Conservation (phyloP, 2,888 invertebrate genomes). For the Rhorus exstirpatorius region DNA sequence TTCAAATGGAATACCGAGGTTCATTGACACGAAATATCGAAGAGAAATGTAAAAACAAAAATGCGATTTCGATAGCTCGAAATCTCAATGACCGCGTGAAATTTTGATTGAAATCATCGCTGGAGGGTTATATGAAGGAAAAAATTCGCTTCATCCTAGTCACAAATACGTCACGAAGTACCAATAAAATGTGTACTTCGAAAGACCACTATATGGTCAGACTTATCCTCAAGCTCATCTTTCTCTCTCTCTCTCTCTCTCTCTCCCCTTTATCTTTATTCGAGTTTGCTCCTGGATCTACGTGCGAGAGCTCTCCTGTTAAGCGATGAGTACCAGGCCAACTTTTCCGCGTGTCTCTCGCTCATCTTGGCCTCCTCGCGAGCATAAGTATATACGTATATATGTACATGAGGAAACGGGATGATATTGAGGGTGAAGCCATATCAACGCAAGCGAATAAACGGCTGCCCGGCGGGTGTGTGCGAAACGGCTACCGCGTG, state of each 20-base stretch:
- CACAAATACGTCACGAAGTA: no score
- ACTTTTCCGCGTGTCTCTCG: slow-evolving; percentile 23
- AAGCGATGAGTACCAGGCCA: slow-evolving; percentile 30
- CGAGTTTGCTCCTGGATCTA: neutral
- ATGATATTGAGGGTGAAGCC: neutral
- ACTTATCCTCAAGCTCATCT: slow-evolving; percentile 44
- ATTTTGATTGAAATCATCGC: no score
- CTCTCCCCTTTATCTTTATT: neutral
- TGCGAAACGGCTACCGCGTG: slow-evolving; percentile 70
- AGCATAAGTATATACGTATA: slow-evolving; percentile 15
- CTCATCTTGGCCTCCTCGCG: neutral
- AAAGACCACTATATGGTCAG: no score
- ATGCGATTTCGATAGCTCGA: no score
- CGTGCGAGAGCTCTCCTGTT: slow-evolving; percentile 44
- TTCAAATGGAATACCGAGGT: neutral
- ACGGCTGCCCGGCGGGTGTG: slow-evolving; percentile 57
- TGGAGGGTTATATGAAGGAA: no score
- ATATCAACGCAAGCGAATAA: slow-evolving; percentile 8
- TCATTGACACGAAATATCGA: no score
- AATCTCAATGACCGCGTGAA: no score
- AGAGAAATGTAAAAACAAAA: no score
- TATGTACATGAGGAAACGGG: slow-evolving; percentile 15
- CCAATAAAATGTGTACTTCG: no score
- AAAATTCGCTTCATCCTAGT: no score
- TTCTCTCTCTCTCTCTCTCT: slow-evolving; percentile 6